A percentile compares a stretch with the other conserved stretches of the same genome.
Evolutionary conservation across 1,140 invertebrate genomes (phyloP).

Genomic region (Drosophila sechellia): DNA sequence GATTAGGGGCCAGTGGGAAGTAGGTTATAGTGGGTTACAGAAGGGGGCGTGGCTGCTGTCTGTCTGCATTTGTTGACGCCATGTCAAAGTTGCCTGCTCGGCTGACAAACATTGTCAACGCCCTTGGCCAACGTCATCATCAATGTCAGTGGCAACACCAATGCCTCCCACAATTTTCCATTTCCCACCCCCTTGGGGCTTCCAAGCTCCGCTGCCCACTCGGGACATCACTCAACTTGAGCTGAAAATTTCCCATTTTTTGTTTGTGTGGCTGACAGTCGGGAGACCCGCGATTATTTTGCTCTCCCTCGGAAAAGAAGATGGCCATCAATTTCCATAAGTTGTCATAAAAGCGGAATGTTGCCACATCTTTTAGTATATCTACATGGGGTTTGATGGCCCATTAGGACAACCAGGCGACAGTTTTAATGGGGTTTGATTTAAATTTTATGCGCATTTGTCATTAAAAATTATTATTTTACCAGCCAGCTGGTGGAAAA

Average conservation of each 20-base stretch:
- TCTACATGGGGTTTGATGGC: conserved; percentile 45
- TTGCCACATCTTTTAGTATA: conserved; percentile 50
- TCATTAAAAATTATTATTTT: conserved; percentile 75
- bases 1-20: not conserved
- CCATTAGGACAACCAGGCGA: conserved; percentile 63
- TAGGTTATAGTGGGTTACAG: not conserved
- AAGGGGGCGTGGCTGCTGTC: conserved; percentile 40
- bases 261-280: conserved; percentile 9
- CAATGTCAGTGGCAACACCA: conserved; percentile 64
- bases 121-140: conserved; percentile 75
- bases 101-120: conserved; percentile 79
- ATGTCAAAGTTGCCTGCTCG: conserved; percentile 50
- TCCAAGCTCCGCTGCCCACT: not conserved
- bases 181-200: not conserved
- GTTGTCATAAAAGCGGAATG: conserved; percentile 76
- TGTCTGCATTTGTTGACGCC: conserved; percentile 61
- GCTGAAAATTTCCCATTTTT: conserved; percentile 61
- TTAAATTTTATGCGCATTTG: conserved; percentile 75
- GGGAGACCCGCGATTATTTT: conserved; percentile 57
- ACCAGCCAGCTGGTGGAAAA: conserved; percentile 54
- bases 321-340: conserved; percentile 79
- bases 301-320: conserved; percentile 20
- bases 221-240: conserved; percentile 66
- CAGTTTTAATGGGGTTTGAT: conserved; percentile 71
- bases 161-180: not conserved